phyloP scores from a whole-genome alignment of 2,797 vertebrate genomes.

The Mormyrops boulengeri region DNA sequence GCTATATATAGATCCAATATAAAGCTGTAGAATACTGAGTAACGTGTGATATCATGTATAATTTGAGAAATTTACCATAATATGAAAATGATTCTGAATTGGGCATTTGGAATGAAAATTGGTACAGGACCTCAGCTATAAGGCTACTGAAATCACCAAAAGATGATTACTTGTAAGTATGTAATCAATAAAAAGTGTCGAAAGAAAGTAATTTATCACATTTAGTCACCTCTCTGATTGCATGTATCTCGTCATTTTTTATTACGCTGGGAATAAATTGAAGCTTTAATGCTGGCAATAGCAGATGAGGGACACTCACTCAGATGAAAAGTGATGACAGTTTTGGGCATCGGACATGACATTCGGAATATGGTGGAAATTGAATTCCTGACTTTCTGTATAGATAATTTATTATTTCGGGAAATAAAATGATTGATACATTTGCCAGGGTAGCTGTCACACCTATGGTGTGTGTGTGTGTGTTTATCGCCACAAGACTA shows the following conservation, averaged over 20 bases:
- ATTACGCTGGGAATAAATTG: constrained; percentile 86
- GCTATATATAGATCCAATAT: constrained; percentile 10
- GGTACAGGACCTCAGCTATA: constrained; percentile 37
- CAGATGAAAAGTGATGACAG: constrained; percentile 95
- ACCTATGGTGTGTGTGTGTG: constrained; percentile 69
- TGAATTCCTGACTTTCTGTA: constrained; percentile 84
- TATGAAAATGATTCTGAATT: not conserved
- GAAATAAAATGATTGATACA: constrained; percentile 90
- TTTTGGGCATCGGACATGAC: constrained; percentile 75
- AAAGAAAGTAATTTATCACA: constrained; percentile 81
- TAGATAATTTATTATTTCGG: constrained; percentile 93
- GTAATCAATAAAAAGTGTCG: constrained; percentile 61
- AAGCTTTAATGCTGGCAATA: constrained; percentile 77
- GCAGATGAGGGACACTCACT: constrained; percentile 68
- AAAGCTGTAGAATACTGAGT: not conserved
- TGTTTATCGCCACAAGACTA: constrained; percentile 60
- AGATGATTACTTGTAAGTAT: constrained; percentile 48
- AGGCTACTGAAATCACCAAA: constrained; percentile 41
- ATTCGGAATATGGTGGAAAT: constrained; percentile 77
- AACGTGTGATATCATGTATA: not conserved
- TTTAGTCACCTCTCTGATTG: constrained; percentile 76
- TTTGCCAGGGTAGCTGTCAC: constrained; percentile 70
- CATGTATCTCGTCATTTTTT: constrained; percentile 84
- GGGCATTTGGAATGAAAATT: constrained; percentile 7
- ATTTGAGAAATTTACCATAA: not conserved